phyloP scores from a whole-genome alignment of 2,797 vertebrate genomes.

The Borostomias antarcticus region DNA sequence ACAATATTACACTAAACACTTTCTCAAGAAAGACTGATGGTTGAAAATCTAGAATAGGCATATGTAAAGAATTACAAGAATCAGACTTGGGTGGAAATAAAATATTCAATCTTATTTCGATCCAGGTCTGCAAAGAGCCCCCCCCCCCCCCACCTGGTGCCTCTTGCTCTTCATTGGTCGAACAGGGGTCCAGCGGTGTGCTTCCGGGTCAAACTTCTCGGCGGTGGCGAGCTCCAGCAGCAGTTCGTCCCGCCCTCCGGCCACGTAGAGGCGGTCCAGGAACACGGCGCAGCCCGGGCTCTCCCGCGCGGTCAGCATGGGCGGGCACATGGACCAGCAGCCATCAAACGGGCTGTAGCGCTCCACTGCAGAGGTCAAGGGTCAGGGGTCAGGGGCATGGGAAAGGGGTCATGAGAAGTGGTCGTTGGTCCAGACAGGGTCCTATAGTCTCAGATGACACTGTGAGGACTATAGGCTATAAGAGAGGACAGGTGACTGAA shows the following conservation, averaged over 20 bases:
- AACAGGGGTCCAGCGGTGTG: slow-evolving; percentile 11
- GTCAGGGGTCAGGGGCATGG: background rate
- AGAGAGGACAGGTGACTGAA: no score
- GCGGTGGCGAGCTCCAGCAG: slow-evolving; percentile 35
- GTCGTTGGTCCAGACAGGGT: background rate
- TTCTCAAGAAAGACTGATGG: no score
- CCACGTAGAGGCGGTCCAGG: slow-evolving; percentile 32
- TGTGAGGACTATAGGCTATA: background rate
- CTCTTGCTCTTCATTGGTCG: slow-evolving; percentile 41
- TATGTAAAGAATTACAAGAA: no score
- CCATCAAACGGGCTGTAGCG: slow-evolving; percentile 46
- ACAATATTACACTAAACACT: no score
- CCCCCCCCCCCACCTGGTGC: slow-evolving; percentile 34
- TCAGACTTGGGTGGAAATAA: no score
- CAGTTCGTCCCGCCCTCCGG: slow-evolving; percentile 37
- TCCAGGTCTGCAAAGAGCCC: background rate
- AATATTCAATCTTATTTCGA: no score
- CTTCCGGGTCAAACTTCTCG: slow-evolving; percentile 39
- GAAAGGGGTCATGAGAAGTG: background rate
- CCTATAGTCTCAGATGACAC: background rate
- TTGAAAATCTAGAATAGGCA: no score
- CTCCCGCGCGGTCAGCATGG: slow-evolving; percentile 39
- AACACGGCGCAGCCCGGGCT: slow-evolving; percentile 37
- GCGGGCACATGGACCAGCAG: slow-evolving; percentile 42
- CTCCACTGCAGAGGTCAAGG: slow-evolving; percentile 44